These are phyloP conservation scores for Helicoverpa zea DNA, from an alignment of 1,140 invertebrate species.

Conservation along the genomic window DNA sequence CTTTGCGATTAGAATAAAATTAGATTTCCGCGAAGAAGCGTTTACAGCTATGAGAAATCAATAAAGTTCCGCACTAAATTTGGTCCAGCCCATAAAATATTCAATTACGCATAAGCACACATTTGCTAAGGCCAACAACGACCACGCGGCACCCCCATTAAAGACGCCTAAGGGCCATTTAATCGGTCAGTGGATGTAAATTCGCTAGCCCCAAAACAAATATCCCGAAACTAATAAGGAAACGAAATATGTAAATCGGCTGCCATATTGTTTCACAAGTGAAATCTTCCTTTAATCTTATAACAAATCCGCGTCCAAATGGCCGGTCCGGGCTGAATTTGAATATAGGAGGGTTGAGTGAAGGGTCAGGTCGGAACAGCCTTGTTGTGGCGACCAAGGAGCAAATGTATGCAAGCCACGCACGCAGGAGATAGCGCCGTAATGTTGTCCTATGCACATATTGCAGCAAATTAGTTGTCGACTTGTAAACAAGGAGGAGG, in stretches of 20 bases:
- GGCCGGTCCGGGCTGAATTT: slow-evolving; percentile 83
- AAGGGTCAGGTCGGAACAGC: slow-evolving; percentile 75
- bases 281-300: slow-evolving; percentile 88
- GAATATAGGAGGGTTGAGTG: slow-evolving; percentile 84
- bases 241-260: slow-evolving; percentile 87
- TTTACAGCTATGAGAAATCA: slow-evolving; percentile 66
- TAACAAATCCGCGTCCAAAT: slow-evolving; percentile 87
- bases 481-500: slow-evolving; percentile 85
- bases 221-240: slow-evolving; percentile 87
- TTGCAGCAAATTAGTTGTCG: slow-evolving; percentile 87
- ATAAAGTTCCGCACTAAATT: slow-evolving; percentile 80
- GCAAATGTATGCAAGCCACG: slow-evolving; percentile 85
- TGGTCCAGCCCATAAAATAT: slow-evolving; percentile 84
- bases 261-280: slow-evolving; percentile 87
- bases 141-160: slow-evolving; percentile 86
- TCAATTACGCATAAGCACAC: slow-evolving; percentile 86
- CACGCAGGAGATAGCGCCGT: slow-evolving; percentile 81
- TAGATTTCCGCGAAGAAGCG: slow-evolving; percentile 37
- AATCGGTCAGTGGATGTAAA: slow-evolving; percentile 87
- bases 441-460: slow-evolving; percentile 87
- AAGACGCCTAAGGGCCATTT: slow-evolving; percentile 86
- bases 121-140: slow-evolving; percentile 85
- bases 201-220: slow-evolving; percentile 85
- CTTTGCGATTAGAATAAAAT: slow-evolving; percentile 41
- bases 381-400: slow-evolving; percentile 70